Evolutionary conservation across 2,797 vertebrate species (phyloP).

Genomic region (Harpagifer antarcticus): DNA sequence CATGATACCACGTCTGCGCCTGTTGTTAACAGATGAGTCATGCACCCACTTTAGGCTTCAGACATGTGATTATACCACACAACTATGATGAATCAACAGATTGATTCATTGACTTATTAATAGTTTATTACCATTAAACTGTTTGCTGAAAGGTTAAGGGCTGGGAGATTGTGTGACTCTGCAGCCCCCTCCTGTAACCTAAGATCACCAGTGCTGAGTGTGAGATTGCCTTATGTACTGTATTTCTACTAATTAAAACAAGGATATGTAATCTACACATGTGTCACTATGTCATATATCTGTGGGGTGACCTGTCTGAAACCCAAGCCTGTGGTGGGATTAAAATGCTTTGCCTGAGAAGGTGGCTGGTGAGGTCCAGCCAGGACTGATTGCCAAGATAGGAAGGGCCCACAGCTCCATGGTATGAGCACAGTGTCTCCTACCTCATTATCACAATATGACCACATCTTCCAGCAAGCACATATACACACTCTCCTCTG

Average conservation of each 20-base stretch:
- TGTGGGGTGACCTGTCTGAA: constrained; percentile 81
- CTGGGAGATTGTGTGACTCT: constrained; percentile 66
- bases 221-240: constrained; percentile 62
- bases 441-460: constrained; percentile 81
- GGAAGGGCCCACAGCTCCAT: constrained; percentile 61
- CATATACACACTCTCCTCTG: constrained; percentile 25
- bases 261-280: constrained; percentile 82
- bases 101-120: constrained; percentile 74
- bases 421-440: constrained; percentile 81
- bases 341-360: constrained; percentile 83
- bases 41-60: constrained; percentile 56
- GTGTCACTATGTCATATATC: constrained; percentile 83
- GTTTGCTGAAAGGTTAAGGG: constrained; percentile 62
- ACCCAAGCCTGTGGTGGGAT: constrained; percentile 78
- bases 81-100: constrained; percentile 69
- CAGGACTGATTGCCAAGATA: constrained; percentile 71
- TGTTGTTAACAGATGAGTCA: constrained; percentile 68
- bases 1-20: constrained; percentile 31
- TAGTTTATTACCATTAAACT: constrained; percentile 71
- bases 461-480: constrained; percentile 54
- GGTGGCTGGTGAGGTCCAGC: constrained; percentile 70
- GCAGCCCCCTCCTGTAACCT: constrained; percentile 67
- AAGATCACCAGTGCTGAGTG: constrained; percentile 58
- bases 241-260: constrained; percentile 83
- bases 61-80: constrained; percentile 46